Base-by-base conservation (phyloP, 2,888 invertebrate genomes). In the Habroteleia sp. region DNA sequence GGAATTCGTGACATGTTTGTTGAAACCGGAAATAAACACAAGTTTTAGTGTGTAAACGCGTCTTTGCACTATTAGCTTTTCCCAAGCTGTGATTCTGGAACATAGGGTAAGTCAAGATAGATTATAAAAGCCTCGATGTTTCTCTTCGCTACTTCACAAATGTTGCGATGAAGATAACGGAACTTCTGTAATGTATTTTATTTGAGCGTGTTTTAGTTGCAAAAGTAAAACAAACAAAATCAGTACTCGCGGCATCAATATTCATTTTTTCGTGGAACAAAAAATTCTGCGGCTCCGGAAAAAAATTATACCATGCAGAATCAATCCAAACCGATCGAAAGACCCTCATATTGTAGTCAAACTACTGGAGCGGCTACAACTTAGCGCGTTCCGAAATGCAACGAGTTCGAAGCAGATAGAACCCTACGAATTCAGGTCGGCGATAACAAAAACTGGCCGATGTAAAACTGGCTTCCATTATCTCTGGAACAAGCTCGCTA, bases 1-100 rank as follows among this genome's bases (percentile, higher is more conserved):
- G 41, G 41, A 41, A 62, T 50, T 50, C 60, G 46, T 50, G 41
- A 62, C 62, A 41, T 31, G 62, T 50, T 50, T 48, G 41, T 62
- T 23, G 50, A 41, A 62, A 50, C 50, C 41, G 62, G 62, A 62
- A 48, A 50, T 50, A 62, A 62, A 62, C 62, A 62, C 31, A 50
- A 62, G 62, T 50, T 58, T 58, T 44, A 58, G 41, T 50, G 13
- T 62, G 41, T 11, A 62, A 58, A 58, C 35, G 58, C 58, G 44
- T 44, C 58, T 58, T 33, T 58, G 44, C 58, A 25, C 25, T 58
- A 58, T 58, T 58, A 56, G 56, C 56, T 58, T 58, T 44, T 52
- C 27, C 25, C 16, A 23, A 56, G 29, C 56, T 42, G 11, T 27
- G 58, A 60, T 48, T 46, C 23, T 20, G 29, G 37, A 6, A 27